These are phyloP conservation scores for Tapera naevia DNA, from an alignment of 2,797 vertebrate species.

Conservation along the genomic window DNA sequence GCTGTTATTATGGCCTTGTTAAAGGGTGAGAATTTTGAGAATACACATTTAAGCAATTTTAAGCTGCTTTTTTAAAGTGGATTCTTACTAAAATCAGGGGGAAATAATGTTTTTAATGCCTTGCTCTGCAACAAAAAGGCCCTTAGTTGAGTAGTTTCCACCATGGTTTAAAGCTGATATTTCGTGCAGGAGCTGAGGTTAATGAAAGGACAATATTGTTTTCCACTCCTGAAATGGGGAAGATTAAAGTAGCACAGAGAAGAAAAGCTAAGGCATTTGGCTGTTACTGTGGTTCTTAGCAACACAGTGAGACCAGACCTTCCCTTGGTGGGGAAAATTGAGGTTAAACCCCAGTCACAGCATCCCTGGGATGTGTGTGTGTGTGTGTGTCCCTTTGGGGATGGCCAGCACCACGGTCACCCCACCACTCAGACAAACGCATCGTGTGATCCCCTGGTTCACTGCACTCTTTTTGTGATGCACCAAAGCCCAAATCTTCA, in stretches of 20 bases:
- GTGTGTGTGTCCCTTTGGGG: fast-evolving
- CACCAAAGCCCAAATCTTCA: not conserved
- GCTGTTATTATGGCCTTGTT: not conserved
- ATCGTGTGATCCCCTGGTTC: not conserved
- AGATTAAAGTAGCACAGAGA: not conserved
- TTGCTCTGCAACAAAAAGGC: not conserved
- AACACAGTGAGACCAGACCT: not conserved
- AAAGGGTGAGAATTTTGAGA: not conserved
- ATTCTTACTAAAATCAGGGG: not conserved
- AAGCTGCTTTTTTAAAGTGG: not conserved
- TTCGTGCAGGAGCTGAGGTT: not conserved
- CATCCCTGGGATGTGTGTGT: no score
- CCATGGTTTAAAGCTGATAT: not conserved
- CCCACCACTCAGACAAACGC: not conserved
- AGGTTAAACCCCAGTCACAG: not conserved
- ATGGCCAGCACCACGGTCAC: fast-evolving
- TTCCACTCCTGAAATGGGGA: not conserved
- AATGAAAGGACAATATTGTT: not conserved
- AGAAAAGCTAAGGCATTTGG: not conserved
- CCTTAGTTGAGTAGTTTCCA: not conserved
- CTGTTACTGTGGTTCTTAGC: not conserved
- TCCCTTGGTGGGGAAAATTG: not conserved
- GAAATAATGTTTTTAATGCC: not conserved
- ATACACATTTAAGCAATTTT: not conserved
- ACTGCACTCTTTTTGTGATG: not conserved